These are phyloP conservation scores for Gallinago media DNA, from an alignment of 2,113 vertebrate species.

Conservation along the genomic window DNA sequence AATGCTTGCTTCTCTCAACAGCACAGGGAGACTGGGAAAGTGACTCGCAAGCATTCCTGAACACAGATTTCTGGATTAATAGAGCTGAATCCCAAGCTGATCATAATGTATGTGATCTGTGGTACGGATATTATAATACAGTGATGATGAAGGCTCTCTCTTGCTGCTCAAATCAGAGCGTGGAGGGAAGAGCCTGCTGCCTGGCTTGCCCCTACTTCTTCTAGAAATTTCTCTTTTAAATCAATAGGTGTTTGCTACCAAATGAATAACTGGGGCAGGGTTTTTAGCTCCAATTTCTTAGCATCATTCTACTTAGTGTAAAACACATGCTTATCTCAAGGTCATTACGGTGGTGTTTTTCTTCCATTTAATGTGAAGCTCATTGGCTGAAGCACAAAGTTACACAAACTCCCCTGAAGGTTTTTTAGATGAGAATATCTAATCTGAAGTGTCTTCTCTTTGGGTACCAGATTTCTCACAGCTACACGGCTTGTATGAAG, in stretches of 20 bases:
- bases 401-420: background rate
- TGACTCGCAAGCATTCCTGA: background rate
- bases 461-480: background rate
- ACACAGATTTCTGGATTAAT: background rate
- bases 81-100: background rate
- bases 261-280: background rate
- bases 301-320: background rate
- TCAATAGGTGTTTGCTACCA: background rate
- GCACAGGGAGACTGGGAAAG: background rate
- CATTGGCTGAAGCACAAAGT: background rate
- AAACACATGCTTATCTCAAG: background rate
- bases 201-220: background rate
- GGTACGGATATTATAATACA: background rate
- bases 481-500: fast-evolving
- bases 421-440: background rate
- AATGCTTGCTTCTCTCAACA: background rate
- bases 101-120: background rate
- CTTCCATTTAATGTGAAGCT: background rate
- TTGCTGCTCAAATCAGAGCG: background rate
- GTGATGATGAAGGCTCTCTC: background rate
- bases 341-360: background rate
- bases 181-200: background rate
- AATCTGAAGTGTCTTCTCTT: background rate
- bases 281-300: background rate
- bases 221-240: background rate